Evolutionary conservation across 2,888 invertebrate genomes (phyloP), one percentile per base, ranked within the genome.

Genomic region (Antitype chi): DNA sequence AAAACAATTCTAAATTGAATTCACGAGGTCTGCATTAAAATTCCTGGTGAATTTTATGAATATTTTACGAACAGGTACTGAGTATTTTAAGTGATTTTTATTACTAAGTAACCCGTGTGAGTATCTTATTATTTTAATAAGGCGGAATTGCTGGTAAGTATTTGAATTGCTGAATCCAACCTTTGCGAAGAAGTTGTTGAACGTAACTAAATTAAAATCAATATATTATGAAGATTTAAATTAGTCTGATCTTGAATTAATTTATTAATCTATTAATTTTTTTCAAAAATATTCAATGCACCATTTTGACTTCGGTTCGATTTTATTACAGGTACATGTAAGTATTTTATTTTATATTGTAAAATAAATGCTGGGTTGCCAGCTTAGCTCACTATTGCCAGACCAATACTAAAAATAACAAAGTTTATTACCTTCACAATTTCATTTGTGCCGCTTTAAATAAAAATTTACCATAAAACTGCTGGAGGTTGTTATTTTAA

Each of bases 21-120:
- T 32, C 49, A 23, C 38, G 38, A 81, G 53, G 69, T 82, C n/a
- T 60, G 76, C 47, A 69, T 82, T 81, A 69, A 80, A 82, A 82
- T 80, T 66, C 20, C 43, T 59, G 52, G 53, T 53, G 70, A 70
- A 75, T 76, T 82, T 28, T 55, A 70, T 69, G 52, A 74, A 79
- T 74, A 74, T 81, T 81, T 74, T 57, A 82, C 11, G 49, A 81
- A 73, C 53, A 49, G 49, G 49, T 67, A 78, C 52, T 9, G 63
- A 47, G 69, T 15, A 81, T 60, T 80, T 47, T 28, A 63, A n/a
- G 28, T 74, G 32, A 62, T 62, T 66, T 63, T 77, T 62, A 62
- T 67, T 62, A 72, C 25, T 13, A 23, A 28, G 25, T 53, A 68
- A 38, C 38, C 5, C 38, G 38, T 38, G 38, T 38, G 17, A 28